phyloP scores from a whole-genome alignment of 2,797 vertebrate genomes.

The Alfaro cultratus region DNA sequence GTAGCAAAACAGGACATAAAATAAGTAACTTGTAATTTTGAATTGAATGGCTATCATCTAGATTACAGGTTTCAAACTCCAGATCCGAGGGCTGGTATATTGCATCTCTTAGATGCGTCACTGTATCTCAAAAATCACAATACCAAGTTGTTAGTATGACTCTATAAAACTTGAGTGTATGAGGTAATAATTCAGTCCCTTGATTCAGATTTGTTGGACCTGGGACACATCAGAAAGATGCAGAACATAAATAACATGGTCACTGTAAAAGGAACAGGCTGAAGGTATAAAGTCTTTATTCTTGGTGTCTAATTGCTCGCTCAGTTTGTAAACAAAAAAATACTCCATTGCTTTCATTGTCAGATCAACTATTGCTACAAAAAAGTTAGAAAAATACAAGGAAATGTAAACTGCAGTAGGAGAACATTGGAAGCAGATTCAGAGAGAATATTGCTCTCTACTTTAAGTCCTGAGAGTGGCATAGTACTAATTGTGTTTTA shows the following conservation, averaged over 20 bases:
- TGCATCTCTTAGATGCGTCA: neutral
- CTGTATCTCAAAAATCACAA: too few species aligned
- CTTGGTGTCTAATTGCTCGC: neutral
- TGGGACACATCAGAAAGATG: neutral
- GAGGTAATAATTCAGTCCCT: neutral
- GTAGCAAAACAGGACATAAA: slow-evolving; percentile 56
- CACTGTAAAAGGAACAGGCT: neutral
- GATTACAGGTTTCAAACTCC: neutral
- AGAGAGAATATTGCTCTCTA: neutral
- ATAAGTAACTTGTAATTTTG: neutral
- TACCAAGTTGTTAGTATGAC: neutral
- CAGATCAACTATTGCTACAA: neutral
- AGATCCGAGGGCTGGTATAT: neutral
- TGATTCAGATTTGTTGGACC: neutral
- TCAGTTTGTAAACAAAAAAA: neutral
- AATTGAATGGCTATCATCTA: neutral
- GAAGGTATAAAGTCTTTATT: neutral
- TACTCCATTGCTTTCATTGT: neutral
- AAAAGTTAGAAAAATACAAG: neutral
- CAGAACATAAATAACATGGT: neutral
- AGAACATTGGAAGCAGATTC: neutral
- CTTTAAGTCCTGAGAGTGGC: neutral
- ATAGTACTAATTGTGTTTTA: neutral
- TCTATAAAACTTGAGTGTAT: neutral
- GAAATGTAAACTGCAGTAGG: neutral